phyloP scores from a whole-genome alignment of 2,113 vertebrate species.

The Benthochromis sp. region DNA sequence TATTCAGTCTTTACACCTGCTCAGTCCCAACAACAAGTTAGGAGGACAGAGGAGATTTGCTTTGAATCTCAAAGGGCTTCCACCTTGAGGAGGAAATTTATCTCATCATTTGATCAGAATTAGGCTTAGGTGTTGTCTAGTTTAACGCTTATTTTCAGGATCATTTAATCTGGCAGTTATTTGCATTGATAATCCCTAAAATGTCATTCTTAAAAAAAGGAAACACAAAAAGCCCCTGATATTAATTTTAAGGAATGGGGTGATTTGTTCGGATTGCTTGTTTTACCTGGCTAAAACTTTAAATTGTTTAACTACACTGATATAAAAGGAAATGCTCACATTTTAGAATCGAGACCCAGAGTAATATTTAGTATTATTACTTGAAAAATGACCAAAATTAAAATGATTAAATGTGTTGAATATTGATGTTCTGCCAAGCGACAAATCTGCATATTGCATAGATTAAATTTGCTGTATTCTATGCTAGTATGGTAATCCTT shows the following conservation, averaged over 20 bases:
- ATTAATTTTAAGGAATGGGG: background rate
- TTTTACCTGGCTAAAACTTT: background rate
- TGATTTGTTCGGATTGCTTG: background rate
- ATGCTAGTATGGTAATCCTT: background rate
- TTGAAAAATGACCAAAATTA: background rate
- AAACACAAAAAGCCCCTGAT: background rate
- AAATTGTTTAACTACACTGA: background rate
- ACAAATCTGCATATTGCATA: background rate
- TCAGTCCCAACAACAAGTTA: background rate
- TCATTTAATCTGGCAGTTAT: background rate
- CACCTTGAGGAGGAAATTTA: background rate
- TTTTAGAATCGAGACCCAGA: background rate
- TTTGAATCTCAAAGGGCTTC: background rate
- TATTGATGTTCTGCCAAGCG: background rate
- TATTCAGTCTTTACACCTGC: constrained; percentile 41
- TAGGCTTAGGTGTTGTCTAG: background rate
- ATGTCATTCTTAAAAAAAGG: background rate
- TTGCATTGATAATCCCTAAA: background rate
- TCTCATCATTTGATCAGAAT: background rate
- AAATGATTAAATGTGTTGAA: background rate
- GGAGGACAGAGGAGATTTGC: background rate
- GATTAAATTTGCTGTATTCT: background rate
- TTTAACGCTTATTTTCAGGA: background rate
- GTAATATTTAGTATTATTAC: background rate
- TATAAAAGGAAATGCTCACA: background rate